Evolutionary conservation across 2,113 vertebrate genomes (phyloP).

Genomic region (Prionailurus bengalensis): DNA sequence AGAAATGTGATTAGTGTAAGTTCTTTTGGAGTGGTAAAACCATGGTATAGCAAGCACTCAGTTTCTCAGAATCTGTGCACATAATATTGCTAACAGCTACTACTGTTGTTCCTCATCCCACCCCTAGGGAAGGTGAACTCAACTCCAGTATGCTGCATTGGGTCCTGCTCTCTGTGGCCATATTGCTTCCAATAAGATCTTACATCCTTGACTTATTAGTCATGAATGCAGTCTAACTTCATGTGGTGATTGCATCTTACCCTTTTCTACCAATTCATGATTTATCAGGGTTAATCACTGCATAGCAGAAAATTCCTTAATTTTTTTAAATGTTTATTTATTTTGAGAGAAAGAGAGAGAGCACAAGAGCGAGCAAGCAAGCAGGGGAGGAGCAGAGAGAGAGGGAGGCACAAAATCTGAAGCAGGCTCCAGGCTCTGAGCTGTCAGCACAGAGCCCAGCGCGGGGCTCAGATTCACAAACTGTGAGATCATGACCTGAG

Average conservation of each 20-base stretch:
- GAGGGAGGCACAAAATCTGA: too few relatives aligned
- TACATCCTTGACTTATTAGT: background rate
- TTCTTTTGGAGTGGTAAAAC: background rate
- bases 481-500: too few relatives aligned
- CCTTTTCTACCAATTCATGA: background rate
- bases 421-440: too few relatives aligned
- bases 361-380: too few relatives aligned
- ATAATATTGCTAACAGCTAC: background rate
- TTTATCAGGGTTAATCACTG: background rate
- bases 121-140: background rate
- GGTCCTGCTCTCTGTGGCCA: background rate
- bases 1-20: background rate
- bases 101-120: background rate
- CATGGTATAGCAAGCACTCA: background rate
- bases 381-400: too few relatives aligned
- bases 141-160: background rate
- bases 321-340: background rate
- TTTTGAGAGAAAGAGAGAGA: too few relatives aligned
- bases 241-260: too few relatives aligned
- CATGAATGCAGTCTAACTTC: background rate
- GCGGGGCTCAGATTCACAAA: too few relatives aligned
- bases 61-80: background rate
- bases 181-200: slow-evolving; percentile 14
- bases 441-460: too few relatives aligned
- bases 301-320: background rate